Evolutionary conservation across 2,888 invertebrate species (phyloP).

Genomic region (Spilosoma lubricipeda): DNA sequence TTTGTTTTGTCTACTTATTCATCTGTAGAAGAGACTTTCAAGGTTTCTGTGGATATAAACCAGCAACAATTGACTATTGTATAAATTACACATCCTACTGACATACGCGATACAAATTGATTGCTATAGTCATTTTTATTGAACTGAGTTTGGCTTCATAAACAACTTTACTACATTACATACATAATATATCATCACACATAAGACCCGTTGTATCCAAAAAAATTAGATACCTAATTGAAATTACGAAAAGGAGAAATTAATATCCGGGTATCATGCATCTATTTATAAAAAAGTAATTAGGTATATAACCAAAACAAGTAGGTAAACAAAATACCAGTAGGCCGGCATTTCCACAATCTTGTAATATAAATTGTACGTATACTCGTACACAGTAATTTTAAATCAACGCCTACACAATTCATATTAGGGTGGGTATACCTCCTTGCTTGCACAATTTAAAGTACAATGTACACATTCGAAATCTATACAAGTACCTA

Average conservation of each 20-base stretch:
- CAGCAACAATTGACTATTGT: conserved; percentile 42
- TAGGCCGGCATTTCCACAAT: not conserved
- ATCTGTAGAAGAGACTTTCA: conserved; percentile 38
- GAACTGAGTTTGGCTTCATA: conserved; percentile 19
- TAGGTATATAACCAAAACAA: not conserved
- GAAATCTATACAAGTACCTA: conserved; percentile 11
- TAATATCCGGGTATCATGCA: too few relatives aligned
- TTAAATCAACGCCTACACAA: conserved; percentile 7
- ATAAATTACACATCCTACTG: conserved; percentile 54
- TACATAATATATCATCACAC: not conserved
- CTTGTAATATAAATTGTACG: not conserved
- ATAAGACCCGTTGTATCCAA: not conserved
- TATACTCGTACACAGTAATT: not conserved
- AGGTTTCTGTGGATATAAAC: conserved; percentile 45
- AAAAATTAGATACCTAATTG: not conserved
- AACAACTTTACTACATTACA: not conserved
- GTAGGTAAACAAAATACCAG: not conserved
- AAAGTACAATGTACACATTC: not conserved
- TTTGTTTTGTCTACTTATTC: conserved; percentile 43
- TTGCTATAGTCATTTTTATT: conserved; percentile 32
- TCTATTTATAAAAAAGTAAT: too few relatives aligned
- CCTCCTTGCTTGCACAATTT: conserved; percentile 1
- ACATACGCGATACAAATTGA: conserved; percentile 44
- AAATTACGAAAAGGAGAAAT: not conserved
- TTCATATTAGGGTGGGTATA: not conserved